Conservation (phyloP, 1,140 invertebrate species). For the Drosophila quadrilineata region DNA sequence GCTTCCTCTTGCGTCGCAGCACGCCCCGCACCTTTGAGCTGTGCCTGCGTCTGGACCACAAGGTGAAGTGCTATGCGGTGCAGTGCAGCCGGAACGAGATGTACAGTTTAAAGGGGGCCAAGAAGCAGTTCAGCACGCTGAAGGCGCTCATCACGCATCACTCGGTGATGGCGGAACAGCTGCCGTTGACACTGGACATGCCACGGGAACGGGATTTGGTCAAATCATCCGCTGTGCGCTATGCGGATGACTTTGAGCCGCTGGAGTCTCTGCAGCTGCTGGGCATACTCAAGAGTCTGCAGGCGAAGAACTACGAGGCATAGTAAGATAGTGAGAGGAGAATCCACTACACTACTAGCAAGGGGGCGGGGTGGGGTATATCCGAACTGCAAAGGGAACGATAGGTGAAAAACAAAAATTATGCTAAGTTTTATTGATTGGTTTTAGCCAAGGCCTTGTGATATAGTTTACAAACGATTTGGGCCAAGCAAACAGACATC, state of each 20-base stretch:
- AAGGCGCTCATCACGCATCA: constrained; percentile 95
- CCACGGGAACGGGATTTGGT: constrained; percentile 83
- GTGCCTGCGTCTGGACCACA: constrained; percentile 55
- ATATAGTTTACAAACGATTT: constrained; percentile 57
- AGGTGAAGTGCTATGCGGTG: constrained; percentile 60
- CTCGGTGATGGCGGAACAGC: constrained; percentile 95
- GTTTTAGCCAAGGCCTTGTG: constrained; percentile 46
- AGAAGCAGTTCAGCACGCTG: constrained; percentile 95
- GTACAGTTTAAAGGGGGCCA: constrained; percentile 89
- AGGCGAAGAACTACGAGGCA: constrained; percentile 63
- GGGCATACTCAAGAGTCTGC: constrained; percentile 68
- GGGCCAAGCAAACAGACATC: too few species aligned
- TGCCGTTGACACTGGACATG: constrained; percentile 93
- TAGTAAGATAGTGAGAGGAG: constrained; percentile 5
- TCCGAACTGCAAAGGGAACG: constrained; percentile 74
- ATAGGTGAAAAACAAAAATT: constrained; percentile 62
- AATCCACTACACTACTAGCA: not conserved
- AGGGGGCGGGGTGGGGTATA: constrained; percentile 25
- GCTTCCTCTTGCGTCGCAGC: constrained; percentile 65
- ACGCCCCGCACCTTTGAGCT: constrained; percentile 56
- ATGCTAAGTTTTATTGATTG: constrained; percentile 40
- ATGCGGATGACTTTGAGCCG: constrained; percentile 74
- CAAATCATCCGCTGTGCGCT: constrained; percentile 55
- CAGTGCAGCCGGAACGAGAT: constrained; percentile 55
- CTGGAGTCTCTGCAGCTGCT: constrained; percentile 69